Percentiles rank a stretch among this genome's conserved stretches.
Evolutionary conservation across 2,113 vertebrate genomes (phyloP).

Genomic region (Elachura formosa): DNA sequence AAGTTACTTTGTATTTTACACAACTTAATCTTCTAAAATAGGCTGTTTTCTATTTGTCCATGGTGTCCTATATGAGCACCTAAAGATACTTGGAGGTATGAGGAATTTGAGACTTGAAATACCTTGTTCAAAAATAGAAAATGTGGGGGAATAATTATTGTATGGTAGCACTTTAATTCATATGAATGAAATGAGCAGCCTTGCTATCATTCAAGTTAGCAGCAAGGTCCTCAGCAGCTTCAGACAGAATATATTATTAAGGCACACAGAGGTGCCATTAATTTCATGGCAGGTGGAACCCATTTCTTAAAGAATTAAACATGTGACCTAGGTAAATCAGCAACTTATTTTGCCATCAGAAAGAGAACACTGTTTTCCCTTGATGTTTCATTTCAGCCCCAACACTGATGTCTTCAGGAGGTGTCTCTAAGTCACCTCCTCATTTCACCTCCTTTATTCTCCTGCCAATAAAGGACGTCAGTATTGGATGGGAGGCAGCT

Average conservation of each 20-base stretch:
- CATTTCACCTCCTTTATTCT: background rate
- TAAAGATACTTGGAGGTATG: background rate
- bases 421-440: background rate
- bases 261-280: background rate
- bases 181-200: background rate
- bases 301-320: background rate
- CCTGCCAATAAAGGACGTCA: background rate
- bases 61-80: background rate
- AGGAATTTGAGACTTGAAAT: background rate
- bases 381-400: background rate
- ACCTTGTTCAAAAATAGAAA: background rate
- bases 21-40: background rate
- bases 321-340: background rate
- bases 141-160: background rate
- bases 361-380: background rate
- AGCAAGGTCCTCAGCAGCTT: background rate
- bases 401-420: background rate
- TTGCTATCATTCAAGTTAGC: background rate
- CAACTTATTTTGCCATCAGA: background rate
- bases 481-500: background rate
- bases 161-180: background rate
- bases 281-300: background rate
- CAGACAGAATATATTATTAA: background rate
- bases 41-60: background rate
- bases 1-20: background rate